Conservation (phyloP, 2,113 vertebrate genomes). For the Gobio gobio region DNA sequence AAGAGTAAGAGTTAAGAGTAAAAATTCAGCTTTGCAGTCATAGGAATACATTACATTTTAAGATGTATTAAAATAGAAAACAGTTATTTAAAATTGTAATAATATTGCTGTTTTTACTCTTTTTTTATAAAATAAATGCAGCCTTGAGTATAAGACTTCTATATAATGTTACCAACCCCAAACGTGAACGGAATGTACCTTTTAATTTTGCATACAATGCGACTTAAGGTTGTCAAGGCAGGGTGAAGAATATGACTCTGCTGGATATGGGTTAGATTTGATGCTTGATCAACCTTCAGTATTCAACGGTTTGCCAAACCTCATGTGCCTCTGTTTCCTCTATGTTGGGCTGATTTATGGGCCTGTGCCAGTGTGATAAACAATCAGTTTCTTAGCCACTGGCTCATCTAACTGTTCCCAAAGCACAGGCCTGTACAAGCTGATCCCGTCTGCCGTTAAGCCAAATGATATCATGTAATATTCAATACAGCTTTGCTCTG, state of each 20-base stretch:
- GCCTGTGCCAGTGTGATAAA: not conserved
- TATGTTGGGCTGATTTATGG: not conserved
- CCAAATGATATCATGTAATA: not conserved
- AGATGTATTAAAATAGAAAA: not conserved
- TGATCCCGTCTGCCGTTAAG: not conserved
- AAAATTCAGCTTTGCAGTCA: not conserved
- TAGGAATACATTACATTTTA: not conserved
- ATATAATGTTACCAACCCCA: not conserved
- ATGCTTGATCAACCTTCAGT: not conserved
- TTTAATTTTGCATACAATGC: not conserved
- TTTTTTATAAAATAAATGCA: not conserved
- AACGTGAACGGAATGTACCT: not conserved
- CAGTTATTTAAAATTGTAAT: not conserved
- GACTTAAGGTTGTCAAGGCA: not conserved
- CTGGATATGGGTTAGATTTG: not conserved
- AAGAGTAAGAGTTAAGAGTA: not conserved
- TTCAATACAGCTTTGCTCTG: not conserved
- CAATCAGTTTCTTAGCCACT: not conserved
- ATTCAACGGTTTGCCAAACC: not conserved
- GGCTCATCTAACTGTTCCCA: not conserved
- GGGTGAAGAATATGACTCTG: not conserved
- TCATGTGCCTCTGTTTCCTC: conserved; percentile 13
- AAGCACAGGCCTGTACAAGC: not conserved
- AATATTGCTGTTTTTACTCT: not conserved
- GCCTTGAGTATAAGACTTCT: not conserved